These are phyloP conservation scores for Arctia plantaginis DNA, from an alignment of 2,888 invertebrate genomes.

Conservation along the genomic window DNA sequence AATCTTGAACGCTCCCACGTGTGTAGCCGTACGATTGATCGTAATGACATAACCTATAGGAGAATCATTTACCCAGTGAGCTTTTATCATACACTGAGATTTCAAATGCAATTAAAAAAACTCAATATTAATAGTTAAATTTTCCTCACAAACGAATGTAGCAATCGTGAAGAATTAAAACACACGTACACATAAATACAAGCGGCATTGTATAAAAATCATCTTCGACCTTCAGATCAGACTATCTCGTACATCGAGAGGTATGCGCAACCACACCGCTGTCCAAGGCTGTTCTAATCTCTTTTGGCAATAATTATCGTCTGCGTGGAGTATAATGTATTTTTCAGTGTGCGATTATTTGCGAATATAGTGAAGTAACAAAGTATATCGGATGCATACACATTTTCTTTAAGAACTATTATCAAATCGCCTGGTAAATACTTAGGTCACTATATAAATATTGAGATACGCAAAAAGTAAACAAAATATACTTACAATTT, in stretches of 20 bases:
- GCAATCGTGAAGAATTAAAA: not conserved
- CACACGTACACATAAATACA: not conserved
- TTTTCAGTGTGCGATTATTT: slow-evolving; percentile 6
- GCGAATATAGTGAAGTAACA: not conserved
- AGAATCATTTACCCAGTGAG: too few relatives aligned
- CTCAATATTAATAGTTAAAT: not conserved
- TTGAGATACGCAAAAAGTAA: too few relatives aligned
- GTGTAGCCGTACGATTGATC: not conserved
- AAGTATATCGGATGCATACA: not conserved
- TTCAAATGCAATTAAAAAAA: not conserved
- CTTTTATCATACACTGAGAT: too few relatives aligned
- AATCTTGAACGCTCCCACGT: not conserved
- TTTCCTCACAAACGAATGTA: not conserved
- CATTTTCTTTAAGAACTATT: too few relatives aligned
- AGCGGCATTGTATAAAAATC: slow-evolving; percentile 12
- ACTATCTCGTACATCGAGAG: slow-evolving; percentile 39
- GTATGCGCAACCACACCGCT: slow-evolving; percentile 45
- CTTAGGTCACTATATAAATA: too few relatives aligned
- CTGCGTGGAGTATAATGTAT: slow-evolving; percentile 23
- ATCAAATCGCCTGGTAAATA: too few relatives aligned
- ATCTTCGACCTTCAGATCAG: slow-evolving; percentile 37
- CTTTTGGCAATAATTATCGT: slow-evolving; percentile 49
- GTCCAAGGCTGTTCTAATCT: slow-evolving; percentile 52
- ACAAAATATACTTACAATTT: too few relatives aligned
- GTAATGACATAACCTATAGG: not conserved